Evolutionary conservation across 2,113 vertebrate species (phyloP).

Genomic region (Oreochromis spilurus): DNA sequence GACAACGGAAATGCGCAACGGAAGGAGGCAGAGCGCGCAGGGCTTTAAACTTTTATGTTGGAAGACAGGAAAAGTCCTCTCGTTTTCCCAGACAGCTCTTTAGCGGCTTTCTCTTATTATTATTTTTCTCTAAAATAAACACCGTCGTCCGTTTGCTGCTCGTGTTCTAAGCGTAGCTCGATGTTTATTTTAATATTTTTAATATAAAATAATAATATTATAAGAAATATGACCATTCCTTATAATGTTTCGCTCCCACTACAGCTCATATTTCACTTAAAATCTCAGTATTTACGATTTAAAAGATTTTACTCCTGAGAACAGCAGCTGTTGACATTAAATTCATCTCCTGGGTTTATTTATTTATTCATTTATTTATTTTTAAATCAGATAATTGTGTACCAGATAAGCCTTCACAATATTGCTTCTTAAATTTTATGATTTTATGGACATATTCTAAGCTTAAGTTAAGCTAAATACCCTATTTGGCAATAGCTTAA

Average conservation of each 20-base stretch:
- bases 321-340: neutral
- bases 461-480: neutral
- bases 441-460: neutral
- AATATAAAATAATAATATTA: neutral
- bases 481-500: neutral
- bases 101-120: neutral
- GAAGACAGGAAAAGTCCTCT: neutral
- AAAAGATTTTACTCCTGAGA: neutral
- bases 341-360: neutral
- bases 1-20: constrained; percentile 64
- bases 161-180: neutral
- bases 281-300: neutral
- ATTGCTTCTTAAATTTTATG: neutral
- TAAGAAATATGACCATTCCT: neutral
- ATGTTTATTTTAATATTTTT: neutral
- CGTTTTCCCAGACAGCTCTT: neutral
- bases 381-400: neutral
- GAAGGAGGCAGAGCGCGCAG: neutral
- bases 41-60: constrained; percentile 16
- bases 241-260: neutral
- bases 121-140: neutral
- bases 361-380: neutral
- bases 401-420: neutral
- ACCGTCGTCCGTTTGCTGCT: neutral
- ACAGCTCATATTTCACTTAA: neutral